phyloP scores from a whole-genome alignment of 1,140 invertebrate genomes.

The Choristoneura fumiferana region DNA sequence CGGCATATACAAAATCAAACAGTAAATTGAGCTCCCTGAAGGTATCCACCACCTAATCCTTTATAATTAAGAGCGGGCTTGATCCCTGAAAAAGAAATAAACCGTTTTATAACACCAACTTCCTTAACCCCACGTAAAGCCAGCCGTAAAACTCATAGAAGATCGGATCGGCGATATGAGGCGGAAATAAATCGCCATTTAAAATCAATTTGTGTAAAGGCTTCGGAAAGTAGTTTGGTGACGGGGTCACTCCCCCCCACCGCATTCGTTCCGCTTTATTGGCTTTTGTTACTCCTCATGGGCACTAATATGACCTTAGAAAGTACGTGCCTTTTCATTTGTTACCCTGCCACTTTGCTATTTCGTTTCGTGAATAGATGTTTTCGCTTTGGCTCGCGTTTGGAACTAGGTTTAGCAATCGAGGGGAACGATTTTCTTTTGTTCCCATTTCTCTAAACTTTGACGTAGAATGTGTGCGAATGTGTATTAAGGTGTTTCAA shows the following conservation, averaged over 20 bases:
- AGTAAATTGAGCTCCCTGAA: no score
- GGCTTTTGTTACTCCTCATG: conserved; percentile 8
- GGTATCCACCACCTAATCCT: conserved; percentile 27
- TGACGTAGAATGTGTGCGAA: no score
- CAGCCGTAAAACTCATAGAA: conserved; percentile 73
- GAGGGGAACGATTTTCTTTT: background rate
- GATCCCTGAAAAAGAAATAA: conserved; percentile 67
- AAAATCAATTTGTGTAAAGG: conserved; percentile 78
- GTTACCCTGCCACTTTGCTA: conserved; percentile 4
- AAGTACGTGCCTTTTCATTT: conserved; percentile 17
- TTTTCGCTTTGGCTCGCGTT: background rate
- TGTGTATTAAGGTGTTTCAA: no score
- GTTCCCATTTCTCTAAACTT: no score
- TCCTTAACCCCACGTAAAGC: conserved; percentile 72
- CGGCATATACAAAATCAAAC: no score
- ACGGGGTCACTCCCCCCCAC: conserved; percentile 2
- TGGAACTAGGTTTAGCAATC: background rate
- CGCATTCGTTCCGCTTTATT: conserved; percentile 7
- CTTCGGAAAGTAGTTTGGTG: conserved; percentile 37
- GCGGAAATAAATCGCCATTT: conserved; percentile 77
- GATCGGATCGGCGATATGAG: conserved; percentile 74
- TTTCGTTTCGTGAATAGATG: background rate
- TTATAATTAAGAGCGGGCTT: conserved; percentile 53
- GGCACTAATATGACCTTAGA: conserved; percentile 17
- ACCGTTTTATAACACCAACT: conserved; percentile 71